Base-by-base conservation (phyloP, 1,140 invertebrate genomes). In the Meloidogyne floridensis region DNA sequence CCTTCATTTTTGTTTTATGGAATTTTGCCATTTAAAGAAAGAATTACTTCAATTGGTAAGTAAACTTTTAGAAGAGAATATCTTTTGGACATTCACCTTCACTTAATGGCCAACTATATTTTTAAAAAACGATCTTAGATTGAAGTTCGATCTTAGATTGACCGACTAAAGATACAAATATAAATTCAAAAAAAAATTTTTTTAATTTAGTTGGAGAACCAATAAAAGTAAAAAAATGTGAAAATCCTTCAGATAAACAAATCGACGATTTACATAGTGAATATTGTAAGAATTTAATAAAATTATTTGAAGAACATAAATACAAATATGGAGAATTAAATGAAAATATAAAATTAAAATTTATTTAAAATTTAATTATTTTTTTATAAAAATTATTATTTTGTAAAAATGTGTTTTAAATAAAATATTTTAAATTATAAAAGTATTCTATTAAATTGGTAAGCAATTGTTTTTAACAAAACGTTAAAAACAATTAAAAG, bases 271-370 rank as follows among this genome's bases (percentile, higher is more conserved):
- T 81, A 18, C 80, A 81, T 71, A 18, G 8, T 9, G 53, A 81
- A 77, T 81, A 81, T 54, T 81, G 80, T 72, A 2, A 5, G n/a
- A n/a, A 56, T 32, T 72, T 81, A 72, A 43, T 32, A 51, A 53
- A 65, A 43, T 71, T 81, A 77, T 81, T 81, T 71, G 59, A 81
- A 47, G 20, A 77, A 71, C 56, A 81, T 72, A 81, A 81, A 77
- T 53, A 11, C 2, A 59, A 80, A 32, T 72, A 69, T 54, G 80
- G 80, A 47, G 54, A 71, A 32, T 43, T 78, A 71, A 13, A 65
- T 20, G 54, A 78, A 70, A 78, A 47, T 70, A 56, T 43, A 10
- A 18, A 71, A 70, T 51, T 78, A 18, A 71, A 78, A 70, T 70
- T 78, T 59, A 71, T 71, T 53, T 78, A 72, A 51, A 11, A 53